A percentile compares a stretch with the other conserved stretches of the same genome.
These are phyloP conservation scores for Platysteira castanea DNA, from an alignment of 2,113 vertebrate species.

Conservation along the genomic window DNA sequence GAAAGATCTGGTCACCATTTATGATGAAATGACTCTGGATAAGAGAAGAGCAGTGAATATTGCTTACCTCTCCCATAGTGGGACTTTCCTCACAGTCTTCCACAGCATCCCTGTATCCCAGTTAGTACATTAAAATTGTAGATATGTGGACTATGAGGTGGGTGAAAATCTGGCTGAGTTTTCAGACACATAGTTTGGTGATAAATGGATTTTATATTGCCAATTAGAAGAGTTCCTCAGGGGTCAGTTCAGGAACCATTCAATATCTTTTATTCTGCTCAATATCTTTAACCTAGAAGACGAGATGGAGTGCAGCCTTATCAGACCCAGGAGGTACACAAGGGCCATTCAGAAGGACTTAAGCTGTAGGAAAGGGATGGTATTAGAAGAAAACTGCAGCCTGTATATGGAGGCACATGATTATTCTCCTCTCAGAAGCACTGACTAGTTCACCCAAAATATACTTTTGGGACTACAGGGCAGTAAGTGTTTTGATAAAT, in stretches of 20 bases:
- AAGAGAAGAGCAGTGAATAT: neutral
- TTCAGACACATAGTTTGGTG: neutral
- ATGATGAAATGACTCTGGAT: neutral
- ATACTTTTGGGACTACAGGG: neutral
- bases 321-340: neutral
- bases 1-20: neutral
- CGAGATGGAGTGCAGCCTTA: neutral
- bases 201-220: neutral
- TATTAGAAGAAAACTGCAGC: neutral
- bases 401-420: neutral
- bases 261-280: neutral
- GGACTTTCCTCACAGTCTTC: neutral
- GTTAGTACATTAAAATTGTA: neutral
- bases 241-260: fast-evolving
- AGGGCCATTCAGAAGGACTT: neutral
- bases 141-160: neutral
- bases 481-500: neutral
- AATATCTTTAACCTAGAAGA: neutral
- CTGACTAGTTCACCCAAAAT: neutral
- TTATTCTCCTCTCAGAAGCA: neutral
- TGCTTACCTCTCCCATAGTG: neutral
- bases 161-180: neutral
- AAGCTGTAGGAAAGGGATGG: neutral
- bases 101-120: neutral
- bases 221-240: neutral